A percentile compares a stretch with the other conserved stretches of the same genome.
Evolutionary conservation across 2,888 invertebrate species (phyloP).

Genomic region (Drosophila tripunctata): DNA sequence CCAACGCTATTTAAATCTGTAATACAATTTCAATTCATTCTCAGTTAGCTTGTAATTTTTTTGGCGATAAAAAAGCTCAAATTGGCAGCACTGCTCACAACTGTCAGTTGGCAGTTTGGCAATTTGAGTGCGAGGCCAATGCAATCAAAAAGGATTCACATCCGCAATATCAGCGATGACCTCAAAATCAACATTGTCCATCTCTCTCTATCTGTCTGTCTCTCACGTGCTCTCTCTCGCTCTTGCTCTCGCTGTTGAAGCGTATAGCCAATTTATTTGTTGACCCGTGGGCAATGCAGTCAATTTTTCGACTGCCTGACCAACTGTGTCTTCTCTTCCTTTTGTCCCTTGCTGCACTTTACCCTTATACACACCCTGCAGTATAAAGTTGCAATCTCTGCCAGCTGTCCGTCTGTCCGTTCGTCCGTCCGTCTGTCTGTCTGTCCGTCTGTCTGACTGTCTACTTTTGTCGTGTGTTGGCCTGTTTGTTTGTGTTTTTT

Average conservation of each 20-base stretch:
- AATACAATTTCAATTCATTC: too few relatives aligned
- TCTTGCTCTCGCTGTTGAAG: conserved; percentile 16
- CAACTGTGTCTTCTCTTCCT: conserved; percentile 16
- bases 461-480: conserved; percentile 22
- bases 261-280: conserved; percentile 73
- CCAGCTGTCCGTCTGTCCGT: conserved; percentile 30
- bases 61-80: neutral
- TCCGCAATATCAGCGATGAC: conserved; percentile 80
- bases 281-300: conserved; percentile 80
- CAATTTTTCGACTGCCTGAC: conserved; percentile 74
- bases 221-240: conserved; percentile 14
- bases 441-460: conserved; percentile 17
- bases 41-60: too few relatives aligned
- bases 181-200: conserved; percentile 76
- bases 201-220: conserved; percentile 3
- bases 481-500: conserved; percentile 46
- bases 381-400: conserved; percentile 53
- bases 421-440: neutral
- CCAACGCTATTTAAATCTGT: too few relatives aligned
- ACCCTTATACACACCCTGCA: neutral
- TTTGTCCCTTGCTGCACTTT: neutral
- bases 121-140: conserved; percentile 53
- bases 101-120: conserved; percentile 42
- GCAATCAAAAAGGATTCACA: conserved; percentile 79
- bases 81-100: conserved; percentile 8